Conservation (phyloP, 2,113 vertebrate genomes). For the Muntiacus muntjak region DNA sequence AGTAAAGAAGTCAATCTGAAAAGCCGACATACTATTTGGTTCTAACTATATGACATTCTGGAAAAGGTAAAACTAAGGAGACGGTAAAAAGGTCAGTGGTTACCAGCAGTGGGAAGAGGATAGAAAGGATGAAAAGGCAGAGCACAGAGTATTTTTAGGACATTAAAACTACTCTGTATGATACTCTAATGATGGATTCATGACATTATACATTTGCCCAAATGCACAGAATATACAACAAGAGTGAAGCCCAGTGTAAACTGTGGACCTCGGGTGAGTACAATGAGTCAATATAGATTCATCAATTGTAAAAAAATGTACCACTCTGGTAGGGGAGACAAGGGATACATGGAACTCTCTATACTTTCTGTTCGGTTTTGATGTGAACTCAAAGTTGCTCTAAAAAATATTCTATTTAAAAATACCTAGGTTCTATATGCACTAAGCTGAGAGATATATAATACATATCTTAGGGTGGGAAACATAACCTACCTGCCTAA, state of each 20-base stretch:
- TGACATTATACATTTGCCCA: not conserved
- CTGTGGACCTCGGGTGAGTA: not conserved
- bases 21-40: not conserved
- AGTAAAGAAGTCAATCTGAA: not conserved
- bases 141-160: not conserved
- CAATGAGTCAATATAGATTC: not conserved
- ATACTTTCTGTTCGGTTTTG: not conserved
- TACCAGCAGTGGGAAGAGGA: not conserved
- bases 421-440: not conserved
- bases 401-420: not conserved
- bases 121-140: not conserved
- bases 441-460: not conserved
- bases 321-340: not conserved
- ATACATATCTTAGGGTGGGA: not conserved
- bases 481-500: not conserved
- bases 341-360: not conserved
- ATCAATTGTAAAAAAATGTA: not conserved
- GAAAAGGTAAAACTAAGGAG: not conserved
- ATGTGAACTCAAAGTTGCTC: not conserved
- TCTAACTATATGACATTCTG: not conserved
- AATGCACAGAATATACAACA: not conserved
- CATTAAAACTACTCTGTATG: not conserved
- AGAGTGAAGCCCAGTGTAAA: not conserved
- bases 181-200: not conserved
- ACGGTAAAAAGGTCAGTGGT: not conserved